Evolutionary conservation across 2,113 vertebrate species (phyloP).

Genomic region (Ctenodactylus gundi): DNA sequence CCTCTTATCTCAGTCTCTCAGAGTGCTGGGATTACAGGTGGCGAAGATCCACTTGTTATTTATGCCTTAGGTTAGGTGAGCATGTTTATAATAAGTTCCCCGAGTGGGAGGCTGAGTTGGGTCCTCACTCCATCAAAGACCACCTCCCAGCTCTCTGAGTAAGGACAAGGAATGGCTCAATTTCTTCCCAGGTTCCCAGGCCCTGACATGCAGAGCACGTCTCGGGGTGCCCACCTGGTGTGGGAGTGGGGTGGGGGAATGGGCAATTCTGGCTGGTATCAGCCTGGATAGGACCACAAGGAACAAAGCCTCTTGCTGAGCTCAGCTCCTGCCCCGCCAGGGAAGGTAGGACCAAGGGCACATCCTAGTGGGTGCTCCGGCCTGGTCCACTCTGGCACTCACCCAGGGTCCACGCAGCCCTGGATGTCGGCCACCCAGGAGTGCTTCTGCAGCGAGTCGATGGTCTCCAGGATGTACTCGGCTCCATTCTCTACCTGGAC

Average conservation of each 20-base stretch:
- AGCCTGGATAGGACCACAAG: rapidly evolving
- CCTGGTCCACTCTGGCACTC: slow-evolving; percentile 63
- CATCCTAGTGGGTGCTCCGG: rapidly evolving
- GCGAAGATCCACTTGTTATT: neutral
- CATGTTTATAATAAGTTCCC: neutral
- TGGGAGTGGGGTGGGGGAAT: neutral
- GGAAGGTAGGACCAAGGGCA: neutral
- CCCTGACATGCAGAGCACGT: neutral
- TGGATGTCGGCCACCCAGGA: slow-evolving; percentile 99
- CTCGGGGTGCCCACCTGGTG: neutral
- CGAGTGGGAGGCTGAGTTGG: neutral
- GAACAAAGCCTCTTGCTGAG: neutral
- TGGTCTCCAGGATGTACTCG: slow-evolving; percentile 98
- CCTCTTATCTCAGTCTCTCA: neutral
- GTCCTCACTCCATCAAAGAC: neutral
- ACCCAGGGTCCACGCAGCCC: slow-evolving; percentile 98
- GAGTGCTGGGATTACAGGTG: neutral
- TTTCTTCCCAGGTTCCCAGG: neutral
- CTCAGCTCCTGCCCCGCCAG: neutral
- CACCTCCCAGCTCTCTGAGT: neutral
- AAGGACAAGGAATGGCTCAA: neutral
- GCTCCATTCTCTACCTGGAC: slow-evolving; percentile 93
- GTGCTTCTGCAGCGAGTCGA: slow-evolving; percentile 98
- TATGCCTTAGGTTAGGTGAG: neutral
- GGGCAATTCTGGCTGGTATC: neutral